A percentile compares a stretch with the other conserved stretches of the same genome.
Conservation (phyloP, 2,113 vertebrate genomes). For the Syngnathus floridae region DNA sequence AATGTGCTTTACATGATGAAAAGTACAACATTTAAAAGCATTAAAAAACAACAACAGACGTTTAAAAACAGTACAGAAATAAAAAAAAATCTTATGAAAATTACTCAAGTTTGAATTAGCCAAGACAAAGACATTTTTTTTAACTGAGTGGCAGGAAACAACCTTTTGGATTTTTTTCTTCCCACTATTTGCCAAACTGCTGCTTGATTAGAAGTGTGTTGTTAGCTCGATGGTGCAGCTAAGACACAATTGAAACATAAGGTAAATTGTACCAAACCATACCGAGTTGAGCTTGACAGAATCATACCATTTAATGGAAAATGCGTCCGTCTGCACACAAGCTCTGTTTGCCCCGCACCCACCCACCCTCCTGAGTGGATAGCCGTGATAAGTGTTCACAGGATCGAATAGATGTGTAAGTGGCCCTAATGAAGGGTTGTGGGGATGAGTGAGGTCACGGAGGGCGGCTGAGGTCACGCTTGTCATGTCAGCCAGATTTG, state of each 20-base stretch:
- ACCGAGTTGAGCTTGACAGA: neutral
- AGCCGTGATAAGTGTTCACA: constrained; percentile 46
- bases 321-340: constrained; percentile 1
- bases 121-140: no score
- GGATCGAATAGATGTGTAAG: constrained; percentile 59
- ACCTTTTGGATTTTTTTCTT: no score
- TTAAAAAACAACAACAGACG: no score
- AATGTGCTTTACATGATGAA: no score
- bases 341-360: constrained; percentile 16
- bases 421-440: constrained; percentile 53
- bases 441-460: constrained; percentile 2
- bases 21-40: no score
- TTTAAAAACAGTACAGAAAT: no score
- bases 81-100: no score
- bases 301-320: neutral
- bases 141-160: no score
- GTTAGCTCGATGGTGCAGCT: neutral
- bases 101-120: no score
- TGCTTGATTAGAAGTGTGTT: no score
- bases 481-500: constrained; percentile 61
- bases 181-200: no score
- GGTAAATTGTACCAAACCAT: neutral
- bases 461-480: constrained; percentile 38
- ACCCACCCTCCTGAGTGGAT: constrained; percentile 37
- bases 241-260: neutral